Conservation (phyloP, 2,113 vertebrate genomes). For the Halcyon senegalensis region DNA sequence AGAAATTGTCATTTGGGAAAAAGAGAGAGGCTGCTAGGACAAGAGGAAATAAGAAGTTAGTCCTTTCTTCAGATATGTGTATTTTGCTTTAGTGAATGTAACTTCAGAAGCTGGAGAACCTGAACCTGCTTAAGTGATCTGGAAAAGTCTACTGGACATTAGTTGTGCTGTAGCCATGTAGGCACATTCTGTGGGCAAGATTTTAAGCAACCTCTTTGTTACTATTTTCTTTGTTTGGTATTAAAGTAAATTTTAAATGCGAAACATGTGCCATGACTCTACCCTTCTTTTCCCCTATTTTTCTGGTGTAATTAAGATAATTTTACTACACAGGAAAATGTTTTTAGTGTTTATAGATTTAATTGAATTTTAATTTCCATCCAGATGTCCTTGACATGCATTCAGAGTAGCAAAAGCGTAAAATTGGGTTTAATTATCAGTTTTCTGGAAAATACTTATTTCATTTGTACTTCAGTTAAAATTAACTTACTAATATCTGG, state of each 20-base stretch:
- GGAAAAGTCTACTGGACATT: constrained; percentile 4
- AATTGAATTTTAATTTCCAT: constrained; percentile 47
- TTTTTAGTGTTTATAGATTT: constrained; percentile 47
- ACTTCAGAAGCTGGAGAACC: neutral
- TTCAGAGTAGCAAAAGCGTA: neutral
- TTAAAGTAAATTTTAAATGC: neutral
- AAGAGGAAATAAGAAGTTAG: neutral
- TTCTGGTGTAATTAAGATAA: constrained; percentile 44
- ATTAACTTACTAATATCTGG: neutral
- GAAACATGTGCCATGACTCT: neutral
- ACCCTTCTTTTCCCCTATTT: neutral
- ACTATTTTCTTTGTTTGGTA: neutral
- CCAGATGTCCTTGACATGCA: constrained; percentile 43
- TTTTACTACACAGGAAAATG: constrained; percentile 23
- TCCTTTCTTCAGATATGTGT: neutral
- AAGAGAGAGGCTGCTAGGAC: neutral
- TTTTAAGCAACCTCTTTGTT: neutral
- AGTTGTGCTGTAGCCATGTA: neutral
- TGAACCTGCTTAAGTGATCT: neutral
- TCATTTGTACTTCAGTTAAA: neutral
- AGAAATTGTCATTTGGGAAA: neutral
- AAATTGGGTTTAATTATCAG: neutral
- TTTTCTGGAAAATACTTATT: constrained; percentile 5
- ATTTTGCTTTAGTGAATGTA: neutral
- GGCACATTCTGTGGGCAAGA: neutral